Evolutionary conservation across 2,113 vertebrate species (phyloP).

Genomic region (Thamnophis sirtalis): DNA sequence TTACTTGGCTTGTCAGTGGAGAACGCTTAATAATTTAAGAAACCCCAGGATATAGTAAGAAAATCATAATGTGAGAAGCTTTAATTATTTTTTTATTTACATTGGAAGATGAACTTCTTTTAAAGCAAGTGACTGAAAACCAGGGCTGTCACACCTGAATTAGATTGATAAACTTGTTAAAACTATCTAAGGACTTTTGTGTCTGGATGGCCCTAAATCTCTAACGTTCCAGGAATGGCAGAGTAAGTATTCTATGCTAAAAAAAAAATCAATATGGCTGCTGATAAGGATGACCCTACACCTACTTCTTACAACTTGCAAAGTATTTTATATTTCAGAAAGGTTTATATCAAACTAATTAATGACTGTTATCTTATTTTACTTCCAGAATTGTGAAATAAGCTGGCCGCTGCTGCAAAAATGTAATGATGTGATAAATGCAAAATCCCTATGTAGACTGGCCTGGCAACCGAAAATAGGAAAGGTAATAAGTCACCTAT

Average conservation of each 20-base stretch:
- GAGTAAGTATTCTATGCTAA: neutral
- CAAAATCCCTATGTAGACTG: constrained; percentile 89
- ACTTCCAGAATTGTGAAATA: constrained; percentile 73
- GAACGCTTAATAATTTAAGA: neutral
- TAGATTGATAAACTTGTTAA: neutral
- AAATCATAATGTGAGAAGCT: neutral
- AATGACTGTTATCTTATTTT: constrained; percentile 28
- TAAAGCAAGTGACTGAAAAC: neutral
- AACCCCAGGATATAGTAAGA: neutral
- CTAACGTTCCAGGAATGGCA: neutral
- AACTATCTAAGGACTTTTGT: neutral
- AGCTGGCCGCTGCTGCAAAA: constrained; percentile 86
- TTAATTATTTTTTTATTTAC: neutral
- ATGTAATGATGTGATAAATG: constrained; percentile 84
- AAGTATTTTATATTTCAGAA: neutral
- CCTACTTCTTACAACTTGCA: neutral
- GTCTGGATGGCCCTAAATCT: neutral
- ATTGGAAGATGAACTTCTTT: neutral
- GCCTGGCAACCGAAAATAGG: constrained; percentile 82
- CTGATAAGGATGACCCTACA: neutral
- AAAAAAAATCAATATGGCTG: neutral
- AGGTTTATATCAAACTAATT: constrained; percentile 37
- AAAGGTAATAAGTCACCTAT: constrained; percentile 70
- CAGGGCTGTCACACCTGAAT: neutral
- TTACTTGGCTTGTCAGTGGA: neutral